Percentiles rank a stretch among this genome's conserved stretches.
Evolutionary conservation across 2,797 vertebrate species (phyloP).

Genomic region (Bucorvus abyssinicus): DNA sequence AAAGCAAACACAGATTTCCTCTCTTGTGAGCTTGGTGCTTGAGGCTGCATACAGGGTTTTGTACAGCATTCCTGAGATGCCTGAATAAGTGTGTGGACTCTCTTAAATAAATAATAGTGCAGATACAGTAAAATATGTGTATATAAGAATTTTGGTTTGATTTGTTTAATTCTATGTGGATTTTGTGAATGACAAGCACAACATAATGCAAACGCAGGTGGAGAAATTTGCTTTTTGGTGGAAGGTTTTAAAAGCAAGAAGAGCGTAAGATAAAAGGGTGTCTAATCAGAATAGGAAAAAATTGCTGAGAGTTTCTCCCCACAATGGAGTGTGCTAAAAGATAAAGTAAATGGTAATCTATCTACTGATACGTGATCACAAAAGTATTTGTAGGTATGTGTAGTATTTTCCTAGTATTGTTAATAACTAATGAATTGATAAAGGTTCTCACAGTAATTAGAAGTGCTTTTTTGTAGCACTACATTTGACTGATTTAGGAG

Average conservation of each 20-base stretch:
- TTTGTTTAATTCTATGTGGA: background rate
- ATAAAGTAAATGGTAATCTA: background rate
- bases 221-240: constrained; percentile 58
- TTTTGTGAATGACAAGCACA: background rate
- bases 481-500: background rate
- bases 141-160: background rate
- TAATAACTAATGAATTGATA: background rate
- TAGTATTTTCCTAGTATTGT: background rate
- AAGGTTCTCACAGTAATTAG: background rate
- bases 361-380: background rate
- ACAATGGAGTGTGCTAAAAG: background rate
- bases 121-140: background rate
- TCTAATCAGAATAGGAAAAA: constrained; percentile 35
- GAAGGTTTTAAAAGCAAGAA: constrained; percentile 66
- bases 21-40: constrained; percentile 15
- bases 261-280: background rate
- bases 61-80: constrained; percentile 62
- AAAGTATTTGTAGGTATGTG: background rate
- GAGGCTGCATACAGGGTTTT: constrained; percentile 34
- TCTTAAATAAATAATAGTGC: constrained; percentile 9
- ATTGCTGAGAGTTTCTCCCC: background rate
- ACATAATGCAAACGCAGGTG: constrained; percentile 47
- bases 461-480: background rate
- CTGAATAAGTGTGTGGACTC: constrained; percentile 13
- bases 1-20: constrained; percentile 71